Base-by-base conservation (phyloP, 2,113 vertebrate genomes). In the Caretta caretta region DNA sequence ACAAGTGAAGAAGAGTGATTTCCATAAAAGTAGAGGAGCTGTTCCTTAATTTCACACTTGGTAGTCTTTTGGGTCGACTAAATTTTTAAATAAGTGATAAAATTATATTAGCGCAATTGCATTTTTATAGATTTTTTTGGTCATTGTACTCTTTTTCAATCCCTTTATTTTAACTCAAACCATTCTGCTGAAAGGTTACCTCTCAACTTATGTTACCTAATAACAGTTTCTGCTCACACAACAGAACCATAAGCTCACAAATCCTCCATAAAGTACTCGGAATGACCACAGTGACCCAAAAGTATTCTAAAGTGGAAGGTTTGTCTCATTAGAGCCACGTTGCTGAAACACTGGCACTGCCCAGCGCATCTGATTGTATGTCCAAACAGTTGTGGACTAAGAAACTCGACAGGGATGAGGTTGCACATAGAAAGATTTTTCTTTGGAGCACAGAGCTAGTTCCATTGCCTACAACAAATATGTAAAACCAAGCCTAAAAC, bases 11-110 rank as follows among this genome's bases (percentile, higher is more conserved):
- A 98, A 98, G 98, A 98, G 98, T 98, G 98, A 99, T 98, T 98
- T 98, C 98, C 98, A 98, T 98, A 98, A 99, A 98, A 98, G 98
- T 98, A 96, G 97, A 98, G 98, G 98, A 98, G 98, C 98, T 98
- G 98, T 98, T 98, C 98, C 98, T 98, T 98, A 98, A 98, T 99
- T 99, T 99, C 98, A 99, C 98, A 98, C 98, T 98, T 98, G 98
- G 98, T 98, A 98, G 98, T 99, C 98, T 98, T 98, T 98, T 98
- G 98, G 98, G 98, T 99, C 98, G 98, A 98, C 98, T 98, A 98
- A 98, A 98, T 99, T 99, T 98, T 98, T 98, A 99, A 98, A 99
- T 98, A 99, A 98, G 98, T 98, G 98, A 98, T 98, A 98, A 98
- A 99, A 98, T 98, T 98, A 98, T 98, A 98, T 98, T 98, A 98